Base-by-base conservation (phyloP, 2,888 invertebrate species). In the Nomada fabriciana region DNA sequence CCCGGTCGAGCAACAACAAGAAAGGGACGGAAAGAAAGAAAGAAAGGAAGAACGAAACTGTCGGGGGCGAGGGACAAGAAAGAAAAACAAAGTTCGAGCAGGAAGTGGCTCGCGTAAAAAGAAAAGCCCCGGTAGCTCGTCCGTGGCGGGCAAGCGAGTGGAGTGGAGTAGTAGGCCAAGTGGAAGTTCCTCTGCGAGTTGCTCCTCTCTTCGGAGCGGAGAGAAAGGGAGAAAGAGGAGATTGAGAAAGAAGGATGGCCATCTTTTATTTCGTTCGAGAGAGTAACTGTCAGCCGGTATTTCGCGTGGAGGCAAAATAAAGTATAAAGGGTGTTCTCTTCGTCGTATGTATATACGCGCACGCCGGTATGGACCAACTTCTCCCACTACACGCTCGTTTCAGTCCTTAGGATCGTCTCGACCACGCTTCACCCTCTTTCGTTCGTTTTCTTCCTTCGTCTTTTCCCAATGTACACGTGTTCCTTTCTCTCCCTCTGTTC, bases 141-240 rank as follows among this genome's bases (percentile, higher is more conserved):
- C 86, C 89, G 86, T 85, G 90, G 90, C 86, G 88, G 82, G 86
- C 71, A 71, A 67, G 67, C 78, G 83, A 83, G 89, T 90, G 89
- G 90, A 93, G 91, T 92, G 91, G 93, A 93, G 92, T 93, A 93
- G 93, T 93, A 93, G 93, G 93, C 93, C 93, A 93, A 93, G 91
- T 92, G 92, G 92, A 92, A 92, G 88, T 91, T 91, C 88, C 89
- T 88, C 89, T 85, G 70, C 63, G 75, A 83, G 83, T 83, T 85
- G 85, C 82, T 79, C 81, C 74, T 88, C 89, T 83, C 83, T 82
- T 81, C 79, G 83, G 87, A 65, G 47, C 43, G 5, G 43, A 20
- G 55, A 36, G 13, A 47, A 42, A 57, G 23, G 23, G 43, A 43
- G 23, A 57, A 36, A 67, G 20, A 53, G 36, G 7, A 53, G 82